Base-by-base conservation (phyloP, 2,888 invertebrate genomes). In the Melieria omissa region DNA sequence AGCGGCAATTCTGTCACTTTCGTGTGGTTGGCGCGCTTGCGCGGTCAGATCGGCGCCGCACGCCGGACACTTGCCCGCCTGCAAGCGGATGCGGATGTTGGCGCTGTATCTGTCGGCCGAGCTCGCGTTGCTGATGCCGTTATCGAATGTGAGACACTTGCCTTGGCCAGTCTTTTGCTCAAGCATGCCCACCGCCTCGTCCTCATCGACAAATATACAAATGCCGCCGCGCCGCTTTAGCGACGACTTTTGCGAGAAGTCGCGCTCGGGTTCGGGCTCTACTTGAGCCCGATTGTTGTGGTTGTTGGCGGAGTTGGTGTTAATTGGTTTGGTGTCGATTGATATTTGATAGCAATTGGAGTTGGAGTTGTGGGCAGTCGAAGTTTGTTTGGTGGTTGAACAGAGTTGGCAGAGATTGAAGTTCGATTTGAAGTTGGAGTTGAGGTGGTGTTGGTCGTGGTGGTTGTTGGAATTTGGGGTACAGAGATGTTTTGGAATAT, bases 191-290 rank as follows among this genome's bases (percentile, higher is more conserved):
- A 84, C 83, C 77, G 83, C 81, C 75, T 85, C 85, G 72, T 86
- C 86, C 77, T 85, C 86, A 80, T 86, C 86, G 77, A 86, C 86
- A 81, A 86, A 87, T 76, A 87, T 87, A 81, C 86, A 87, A 79
- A 87, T 87, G 79, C 87, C 86, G 75, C 86, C 86, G 76, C 86
- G 87, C 78, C 86, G 82, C 75, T 85, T 86, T 49, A 86, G 80
- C 72, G 86, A 86, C 76, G 87, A 84, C 79, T 86, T 86, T 77
- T 83, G 82, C 52, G 81, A 82, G 77, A 84, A 81, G 73, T 84
- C 85, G 61, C 77, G 79, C 72, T 80, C 84, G 66, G 54, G 45
- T 44, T 55, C 52, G 2, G 65, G 52, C 60, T 14, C 60, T 61
- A 29, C 12, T 64, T 16, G 16, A n/a, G n/a, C n/a, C n/a, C 41